Conservation (phyloP, 2,888 invertebrate genomes). For the Lycia hirtaria region DNA sequence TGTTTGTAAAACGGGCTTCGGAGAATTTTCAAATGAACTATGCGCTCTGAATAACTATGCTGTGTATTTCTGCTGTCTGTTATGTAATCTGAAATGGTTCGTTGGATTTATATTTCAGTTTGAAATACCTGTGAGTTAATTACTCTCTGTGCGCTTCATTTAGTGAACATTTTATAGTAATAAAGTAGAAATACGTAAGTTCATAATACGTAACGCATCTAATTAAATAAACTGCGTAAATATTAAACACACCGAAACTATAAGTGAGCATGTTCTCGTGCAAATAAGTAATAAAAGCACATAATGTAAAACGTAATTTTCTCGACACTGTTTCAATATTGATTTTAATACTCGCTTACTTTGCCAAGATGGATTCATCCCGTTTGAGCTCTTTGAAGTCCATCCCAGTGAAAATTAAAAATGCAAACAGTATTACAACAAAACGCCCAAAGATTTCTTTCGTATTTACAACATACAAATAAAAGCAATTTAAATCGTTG, state of each 20-base stretch:
- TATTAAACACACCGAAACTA: not conserved
- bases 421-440: conserved; percentile 26
- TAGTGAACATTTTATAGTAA: too few relatives aligned
- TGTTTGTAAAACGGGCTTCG: conserved; percentile 29
- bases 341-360: conserved; percentile 19
- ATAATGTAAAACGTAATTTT: conserved; percentile 6
- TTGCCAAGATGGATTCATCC: conserved; percentile 23
- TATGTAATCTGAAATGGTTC: not conserved
- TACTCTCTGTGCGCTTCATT: not conserved
- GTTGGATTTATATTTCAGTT: not conserved
- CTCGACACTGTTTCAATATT: conserved; percentile 27
- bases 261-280: not conserved
- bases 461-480: not conserved
- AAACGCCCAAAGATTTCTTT: conserved; percentile 2
- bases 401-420: conserved; percentile 33
- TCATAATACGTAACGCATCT: too few relatives aligned
- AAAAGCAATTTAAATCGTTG: too few relatives aligned
- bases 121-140: not conserved
- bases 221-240: too few relatives aligned
- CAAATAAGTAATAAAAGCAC: not conserved
- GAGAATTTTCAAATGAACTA: conserved; percentile 20
- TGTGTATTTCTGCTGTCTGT: conserved; percentile 4
- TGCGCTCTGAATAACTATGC: conserved; percentile 21
- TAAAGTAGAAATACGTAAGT: too few relatives aligned
- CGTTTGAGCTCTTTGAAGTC: conserved; percentile 35